Evolutionary conservation across 2,113 vertebrate species (phyloP).

Genomic region (Tiliqua scincoides): DNA sequence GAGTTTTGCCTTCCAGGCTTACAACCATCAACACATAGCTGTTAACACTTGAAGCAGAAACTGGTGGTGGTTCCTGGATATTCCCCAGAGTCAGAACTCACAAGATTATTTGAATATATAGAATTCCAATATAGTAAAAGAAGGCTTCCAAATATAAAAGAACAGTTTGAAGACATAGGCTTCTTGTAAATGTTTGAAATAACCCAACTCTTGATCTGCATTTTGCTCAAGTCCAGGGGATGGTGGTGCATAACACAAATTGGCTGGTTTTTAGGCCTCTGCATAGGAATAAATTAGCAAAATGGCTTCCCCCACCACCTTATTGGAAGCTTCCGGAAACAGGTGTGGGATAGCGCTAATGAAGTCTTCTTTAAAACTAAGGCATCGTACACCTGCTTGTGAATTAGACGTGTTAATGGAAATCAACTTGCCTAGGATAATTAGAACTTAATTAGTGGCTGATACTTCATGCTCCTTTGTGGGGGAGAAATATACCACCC

Average conservation of each 20-base stretch:
- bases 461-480: constrained; percentile 19
- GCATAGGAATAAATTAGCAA: neutral
- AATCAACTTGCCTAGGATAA: constrained; percentile 29
- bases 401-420: constrained; percentile 44
- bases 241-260: neutral
- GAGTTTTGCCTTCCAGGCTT: neutral
- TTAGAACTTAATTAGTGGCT: constrained; percentile 44
- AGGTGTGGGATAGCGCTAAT: constrained; percentile 23
- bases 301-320: constrained; percentile 11
- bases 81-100: neutral
- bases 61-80: neutral
- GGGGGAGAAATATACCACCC: constrained; percentile 17
- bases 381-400: constrained; percentile 23
- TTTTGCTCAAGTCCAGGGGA: no score
- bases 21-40: neutral
- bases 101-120: neutral
- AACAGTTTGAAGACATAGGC: neutral
- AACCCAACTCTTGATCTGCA: neutral
- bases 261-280: neutral
- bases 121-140: neutral
- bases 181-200: neutral
- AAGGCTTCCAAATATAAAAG: neutral
- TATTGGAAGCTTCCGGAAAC: constrained; percentile 8
- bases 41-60: neutral
- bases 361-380: constrained; percentile 21